Percentiles rank a stretch among this genome's conserved stretches.
phyloP scores from a whole-genome alignment of 1,140 invertebrate species.

The Lepidotrigona ventralis region DNA sequence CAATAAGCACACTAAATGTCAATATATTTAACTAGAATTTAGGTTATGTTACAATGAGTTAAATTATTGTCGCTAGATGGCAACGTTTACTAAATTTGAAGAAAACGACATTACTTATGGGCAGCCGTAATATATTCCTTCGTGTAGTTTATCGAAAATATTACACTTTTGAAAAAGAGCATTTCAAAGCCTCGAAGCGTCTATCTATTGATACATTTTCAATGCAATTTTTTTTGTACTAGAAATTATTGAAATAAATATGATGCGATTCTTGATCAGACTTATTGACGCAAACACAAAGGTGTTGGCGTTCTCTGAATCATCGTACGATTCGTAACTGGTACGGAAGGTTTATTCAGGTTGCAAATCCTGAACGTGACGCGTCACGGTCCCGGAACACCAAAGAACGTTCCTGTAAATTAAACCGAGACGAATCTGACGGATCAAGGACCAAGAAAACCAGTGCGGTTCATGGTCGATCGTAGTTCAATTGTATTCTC shows the following conservation, averaged over 20 bases:
- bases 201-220: neutral
- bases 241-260: neutral
- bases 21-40: too few relatives aligned
- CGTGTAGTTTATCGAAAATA: neutral
- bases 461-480: constrained; percentile 45
- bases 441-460: constrained; percentile 48
- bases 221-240: neutral
- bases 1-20: too few relatives aligned
- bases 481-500: neutral
- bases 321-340: neutral
- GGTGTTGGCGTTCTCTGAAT: neutral
- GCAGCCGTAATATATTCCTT: neutral
- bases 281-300: neutral
- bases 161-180: neutral
- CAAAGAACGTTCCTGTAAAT: constrained; percentile 55
- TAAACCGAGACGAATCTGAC: constrained; percentile 39
- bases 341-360: neutral
- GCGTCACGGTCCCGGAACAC: constrained; percentile 22
- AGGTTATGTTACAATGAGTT: too few relatives aligned
- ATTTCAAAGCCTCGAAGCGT: neutral
- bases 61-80: too few relatives aligned
- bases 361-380: neutral
- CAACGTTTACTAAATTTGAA: too few relatives aligned
- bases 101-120: too few relatives aligned
- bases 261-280: neutral